Base-by-base conservation (phyloP, 2,888 invertebrate genomes). In the Nephrotoma guestfalica region DNA sequence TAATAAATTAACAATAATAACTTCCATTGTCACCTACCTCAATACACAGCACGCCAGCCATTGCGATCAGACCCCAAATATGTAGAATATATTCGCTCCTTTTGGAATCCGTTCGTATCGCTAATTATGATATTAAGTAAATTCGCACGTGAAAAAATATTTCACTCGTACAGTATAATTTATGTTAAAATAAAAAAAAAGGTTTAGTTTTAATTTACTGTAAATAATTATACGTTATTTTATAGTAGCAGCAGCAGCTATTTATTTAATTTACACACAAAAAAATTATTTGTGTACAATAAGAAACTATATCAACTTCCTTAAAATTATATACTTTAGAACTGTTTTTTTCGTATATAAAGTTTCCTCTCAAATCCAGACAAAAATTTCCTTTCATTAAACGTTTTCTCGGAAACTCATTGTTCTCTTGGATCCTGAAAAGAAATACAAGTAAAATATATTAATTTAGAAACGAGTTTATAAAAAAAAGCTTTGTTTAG, bases 21-120 rank as follows among this genome's bases (percentile, higher is more conserved):
- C 42, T 71, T 30, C 45, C 40, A 51, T 30, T 45, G 13, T 13
- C 43, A 86, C 87, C 89, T 88, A 89, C 89, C 89, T 89, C 88
- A 88, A 88, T 87, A 85, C 84, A 86, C 88, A 87, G 87, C 71
- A 71, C 71, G 89, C 88, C 88, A 89, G 89, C 89, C 89, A 89
- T 89, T 89, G 89, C 89, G 89, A 88, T 88, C 87, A 88, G 88
- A 88, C 88, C 87, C 87, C 88, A 86, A 86, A 86, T 86, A 13
- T 86, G 45, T 43, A 30, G 18, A 30, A 41, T 47, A 43, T 45
- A 86, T 41, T 18, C 47, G 18, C 86, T 86, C 40, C 86, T 51
- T 13, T 47, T 47, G 13, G 41, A 15, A 42, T 13, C 18, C 13
- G 45, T 40, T 40, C 15, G 18, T 9, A 18, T 41, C 9, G 15